Evolutionary conservation across 2,113 vertebrate species (phyloP).

Genomic region (Calidris pugnax): DNA sequence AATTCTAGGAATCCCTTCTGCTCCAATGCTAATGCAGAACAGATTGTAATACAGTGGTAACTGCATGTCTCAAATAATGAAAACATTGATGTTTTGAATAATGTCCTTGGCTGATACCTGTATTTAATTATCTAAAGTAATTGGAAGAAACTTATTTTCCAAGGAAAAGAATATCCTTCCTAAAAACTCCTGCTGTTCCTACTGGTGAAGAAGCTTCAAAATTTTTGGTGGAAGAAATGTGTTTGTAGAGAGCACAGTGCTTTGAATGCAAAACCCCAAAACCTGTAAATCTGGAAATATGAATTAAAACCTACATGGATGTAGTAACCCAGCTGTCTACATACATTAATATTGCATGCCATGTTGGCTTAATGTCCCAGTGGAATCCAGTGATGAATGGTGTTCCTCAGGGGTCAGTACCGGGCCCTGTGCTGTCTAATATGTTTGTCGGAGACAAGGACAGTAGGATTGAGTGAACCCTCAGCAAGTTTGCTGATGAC

Average conservation of each 20-base stretch:
- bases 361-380: too few relatives aligned
- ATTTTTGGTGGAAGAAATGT: background rate
- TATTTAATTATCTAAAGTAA: background rate
- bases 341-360: background rate
- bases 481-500: too few relatives aligned
- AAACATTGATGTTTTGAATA: background rate
- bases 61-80: background rate
- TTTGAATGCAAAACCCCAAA: background rate
- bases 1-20: slow-evolving; percentile 1
- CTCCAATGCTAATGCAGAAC: background rate
- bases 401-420: too few relatives aligned
- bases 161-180: background rate
- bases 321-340: background rate
- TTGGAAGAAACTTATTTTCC: background rate
- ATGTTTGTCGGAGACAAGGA: too few relatives aligned
- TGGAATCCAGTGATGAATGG: too few relatives aligned
- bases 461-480: too few relatives aligned
- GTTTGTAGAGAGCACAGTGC: background rate
- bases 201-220: background rate
- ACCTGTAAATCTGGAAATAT: background rate
- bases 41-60: background rate
- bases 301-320: background rate
- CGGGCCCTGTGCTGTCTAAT: too few relatives aligned
- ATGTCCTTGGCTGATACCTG: background rate
- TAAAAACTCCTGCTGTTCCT: background rate